Evolutionary conservation across 2,797 vertebrate species (phyloP).

Genomic region (Pangasius sanitwongsei): DNA sequence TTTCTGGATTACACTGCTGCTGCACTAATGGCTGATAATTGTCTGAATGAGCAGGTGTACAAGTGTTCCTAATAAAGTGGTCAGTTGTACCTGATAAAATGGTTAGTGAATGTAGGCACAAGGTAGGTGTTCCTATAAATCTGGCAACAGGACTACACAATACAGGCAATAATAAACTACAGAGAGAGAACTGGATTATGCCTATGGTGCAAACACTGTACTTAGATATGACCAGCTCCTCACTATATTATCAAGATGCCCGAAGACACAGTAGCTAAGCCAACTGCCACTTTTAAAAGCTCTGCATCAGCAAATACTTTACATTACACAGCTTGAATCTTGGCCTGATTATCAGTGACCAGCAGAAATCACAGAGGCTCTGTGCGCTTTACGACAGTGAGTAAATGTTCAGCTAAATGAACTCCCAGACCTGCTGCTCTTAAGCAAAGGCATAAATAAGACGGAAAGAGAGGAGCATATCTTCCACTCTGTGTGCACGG

Average conservation of each 20-base stretch:
- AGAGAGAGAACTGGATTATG: constrained; percentile 7
- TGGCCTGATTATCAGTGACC: constrained; percentile 33
- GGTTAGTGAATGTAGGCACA: background rate
- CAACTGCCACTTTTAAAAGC: constrained; percentile 4
- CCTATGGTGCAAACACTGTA: background rate
- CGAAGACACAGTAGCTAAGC: background rate
- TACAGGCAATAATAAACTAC: background rate
- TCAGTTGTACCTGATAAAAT: background rate
- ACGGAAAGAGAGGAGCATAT: background rate
- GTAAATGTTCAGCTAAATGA: constrained; percentile 43
- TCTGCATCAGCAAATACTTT: constrained; percentile 34
- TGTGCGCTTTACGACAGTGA: constrained; percentile 40
- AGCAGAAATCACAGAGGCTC: constrained; percentile 5
- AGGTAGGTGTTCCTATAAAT: background rate
- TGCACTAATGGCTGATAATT: background rate
- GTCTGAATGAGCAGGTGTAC: background rate
- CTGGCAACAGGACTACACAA: background rate
- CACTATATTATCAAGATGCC: background rate
- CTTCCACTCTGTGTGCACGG: background rate
- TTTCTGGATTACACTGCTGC: background rate
- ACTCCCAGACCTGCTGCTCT: constrained; percentile 25
- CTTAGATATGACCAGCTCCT: constrained; percentile 1
- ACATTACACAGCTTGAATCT: constrained; percentile 12
- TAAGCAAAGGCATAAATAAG: constrained; percentile 18
- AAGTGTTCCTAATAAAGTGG: no score